These are phyloP conservation scores for Pristiophorus japonicus DNA, from an alignment of 2,113 vertebrate genomes.

Conservation along the genomic window DNA sequence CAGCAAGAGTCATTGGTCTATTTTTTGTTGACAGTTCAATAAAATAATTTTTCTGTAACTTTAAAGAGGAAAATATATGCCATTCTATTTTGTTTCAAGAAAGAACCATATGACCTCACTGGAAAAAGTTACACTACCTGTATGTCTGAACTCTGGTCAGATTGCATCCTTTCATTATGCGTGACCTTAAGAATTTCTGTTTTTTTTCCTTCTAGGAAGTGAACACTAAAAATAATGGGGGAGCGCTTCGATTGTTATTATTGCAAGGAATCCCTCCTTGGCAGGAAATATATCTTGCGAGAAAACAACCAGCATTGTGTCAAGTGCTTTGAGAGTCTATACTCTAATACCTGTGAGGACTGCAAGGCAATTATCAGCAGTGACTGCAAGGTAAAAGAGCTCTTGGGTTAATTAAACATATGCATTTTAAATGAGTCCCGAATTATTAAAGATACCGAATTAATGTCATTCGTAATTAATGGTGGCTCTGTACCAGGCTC, in stretches of 20 bases:
- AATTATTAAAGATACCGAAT: neutral
- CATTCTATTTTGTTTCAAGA: neutral
- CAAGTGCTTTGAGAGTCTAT: constrained; percentile 79
- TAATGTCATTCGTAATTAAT: neutral
- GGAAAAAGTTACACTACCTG: neutral
- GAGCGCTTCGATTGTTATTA: constrained; percentile 73
- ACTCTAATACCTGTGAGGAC: constrained; percentile 76
- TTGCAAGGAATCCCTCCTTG: constrained; percentile 78
- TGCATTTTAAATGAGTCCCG: neutral
- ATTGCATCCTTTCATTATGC: neutral
- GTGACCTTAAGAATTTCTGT: neutral
- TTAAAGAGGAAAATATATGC: neutral
- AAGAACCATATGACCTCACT: neutral
- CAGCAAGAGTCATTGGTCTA: neutral
- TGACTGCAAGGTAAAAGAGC: constrained; percentile 72
- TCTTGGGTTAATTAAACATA: neutral
- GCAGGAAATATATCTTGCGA: constrained; percentile 80
- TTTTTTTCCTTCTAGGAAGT: constrained; percentile 32
- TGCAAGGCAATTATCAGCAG: constrained; percentile 79
- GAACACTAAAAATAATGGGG: constrained; percentile 60
- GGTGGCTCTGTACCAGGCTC: neutral
- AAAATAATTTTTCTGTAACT: neutral
- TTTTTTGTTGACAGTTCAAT: neutral
- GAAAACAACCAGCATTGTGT: constrained; percentile 78
- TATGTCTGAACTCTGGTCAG: neutral